A percentile compares a stretch with the other conserved stretches of the same genome.
Conservation (phyloP, 1,140 invertebrate genomes). For the Bombus confusus region DNA sequence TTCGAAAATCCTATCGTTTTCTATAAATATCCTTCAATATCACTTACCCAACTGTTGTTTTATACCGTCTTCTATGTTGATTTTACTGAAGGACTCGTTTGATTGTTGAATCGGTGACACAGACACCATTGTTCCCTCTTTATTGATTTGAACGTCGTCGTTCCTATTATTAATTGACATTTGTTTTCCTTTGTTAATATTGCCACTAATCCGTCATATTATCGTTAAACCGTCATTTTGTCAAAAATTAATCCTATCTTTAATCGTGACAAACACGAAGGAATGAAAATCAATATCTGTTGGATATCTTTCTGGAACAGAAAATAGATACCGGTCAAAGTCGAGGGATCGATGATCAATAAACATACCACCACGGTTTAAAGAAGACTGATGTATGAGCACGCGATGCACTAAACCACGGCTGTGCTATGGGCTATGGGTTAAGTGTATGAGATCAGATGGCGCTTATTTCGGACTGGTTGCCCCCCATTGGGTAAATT, state of each 20-base stretch:
- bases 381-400: slow-evolving; percentile 21
- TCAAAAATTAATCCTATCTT: no score
- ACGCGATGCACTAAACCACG: not conserved
- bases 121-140: not conserved
- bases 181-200: not conserved
- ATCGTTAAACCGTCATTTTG: not conserved
- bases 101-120: not conserved
- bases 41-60: slow-evolving; percentile 22
- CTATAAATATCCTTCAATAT: not conserved
- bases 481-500: slow-evolving; percentile 24
- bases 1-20: not conserved
- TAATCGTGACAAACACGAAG: not conserved
- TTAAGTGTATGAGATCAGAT: slow-evolving; percentile 42
- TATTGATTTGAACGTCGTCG: no score
- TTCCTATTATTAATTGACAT: not conserved
- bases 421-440: not conserved
- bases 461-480: slow-evolving; percentile 47
- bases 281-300: not conserved
- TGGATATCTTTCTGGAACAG: not conserved
- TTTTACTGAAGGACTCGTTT: not conserved
- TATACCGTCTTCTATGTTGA: not conserved
- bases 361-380: not conserved
- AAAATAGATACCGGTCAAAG: not conserved
- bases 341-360: slow-evolving; percentile 6
- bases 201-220: not conserved